Conservation (phyloP, 2,888 invertebrate species). For the Eulithis prunata region DNA sequence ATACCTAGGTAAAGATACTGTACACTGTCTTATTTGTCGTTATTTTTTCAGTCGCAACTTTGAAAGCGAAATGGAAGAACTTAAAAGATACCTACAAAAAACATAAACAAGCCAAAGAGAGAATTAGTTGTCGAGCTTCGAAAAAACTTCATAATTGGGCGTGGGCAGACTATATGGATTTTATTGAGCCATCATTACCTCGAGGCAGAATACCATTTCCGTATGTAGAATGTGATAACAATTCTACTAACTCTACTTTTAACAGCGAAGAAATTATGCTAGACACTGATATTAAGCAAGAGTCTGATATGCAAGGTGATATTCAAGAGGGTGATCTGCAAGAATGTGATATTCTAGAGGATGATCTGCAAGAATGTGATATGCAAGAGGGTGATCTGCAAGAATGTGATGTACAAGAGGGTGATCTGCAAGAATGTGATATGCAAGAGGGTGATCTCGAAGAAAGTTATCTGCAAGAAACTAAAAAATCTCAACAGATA, state of each 20-base stretch:
- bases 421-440: too few relatives aligned
- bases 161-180: constrained; percentile 1
- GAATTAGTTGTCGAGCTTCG: background rate
- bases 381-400: too few relatives aligned
- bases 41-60: constrained; percentile 29
- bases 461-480: background rate
- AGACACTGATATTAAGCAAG: background rate
- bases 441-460: background rate
- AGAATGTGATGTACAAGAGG: too few relatives aligned
- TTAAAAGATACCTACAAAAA: constrained; percentile 24
- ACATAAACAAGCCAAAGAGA: background rate
- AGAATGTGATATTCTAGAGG: too few relatives aligned
- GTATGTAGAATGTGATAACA: background rate
- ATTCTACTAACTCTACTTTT: background rate
- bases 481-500: background rate
- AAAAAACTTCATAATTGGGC: constrained; percentile 8
- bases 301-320: background rate
- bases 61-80: constrained; percentile 30
- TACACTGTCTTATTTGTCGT: background rate
- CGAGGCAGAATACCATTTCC: background rate
- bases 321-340: background rate
- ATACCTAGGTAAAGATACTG: background rate
- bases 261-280: background rate
- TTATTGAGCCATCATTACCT: constrained; percentile 2
- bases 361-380: too few relatives aligned